Evolutionary conservation across 35 echinoderm and acorn worm genomes (phyloP).

Genomic region (Stichopus chloronotus): DNA sequence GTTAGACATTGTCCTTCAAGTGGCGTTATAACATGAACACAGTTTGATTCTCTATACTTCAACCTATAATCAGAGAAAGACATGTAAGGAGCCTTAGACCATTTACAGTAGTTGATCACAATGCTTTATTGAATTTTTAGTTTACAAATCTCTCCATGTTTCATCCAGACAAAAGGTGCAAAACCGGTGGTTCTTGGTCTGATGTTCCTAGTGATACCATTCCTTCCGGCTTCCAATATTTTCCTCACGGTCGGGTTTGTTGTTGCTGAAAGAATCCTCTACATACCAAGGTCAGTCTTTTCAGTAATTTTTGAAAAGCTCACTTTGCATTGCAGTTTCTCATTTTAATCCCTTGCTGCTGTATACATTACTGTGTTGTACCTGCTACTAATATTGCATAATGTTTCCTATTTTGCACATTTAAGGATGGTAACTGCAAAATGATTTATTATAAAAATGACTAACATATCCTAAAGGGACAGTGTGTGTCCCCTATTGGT

Average conservation of each 20-base stretch:
- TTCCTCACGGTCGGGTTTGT: constrained; percentile 94
- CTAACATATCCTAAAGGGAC: too few species aligned
- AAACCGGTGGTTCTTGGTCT: constrained; percentile 63
- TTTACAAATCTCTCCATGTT: not conserved
- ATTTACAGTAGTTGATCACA: too few species aligned
- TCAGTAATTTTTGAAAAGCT: not conserved
- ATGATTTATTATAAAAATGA: too few species aligned
- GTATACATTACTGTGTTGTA: constrained; percentile 65
- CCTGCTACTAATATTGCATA: not conserved
- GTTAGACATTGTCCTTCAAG: too few species aligned
- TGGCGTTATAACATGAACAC: too few species aligned
- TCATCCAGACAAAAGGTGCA: constrained; percentile 42
- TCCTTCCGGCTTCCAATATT: constrained; percentile 90
- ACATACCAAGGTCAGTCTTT: constrained; percentile 78
- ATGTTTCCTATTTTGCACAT: too few species aligned
- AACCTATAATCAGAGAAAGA: too few species aligned
- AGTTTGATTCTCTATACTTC: too few species aligned
- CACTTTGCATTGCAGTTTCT: not conserved
- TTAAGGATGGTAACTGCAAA: too few species aligned
- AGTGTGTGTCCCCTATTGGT: too few species aligned
- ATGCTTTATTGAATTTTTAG: too few species aligned
- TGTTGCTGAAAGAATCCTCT: constrained; percentile 89
- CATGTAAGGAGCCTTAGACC: too few species aligned
- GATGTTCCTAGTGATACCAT: constrained; percentile 80
- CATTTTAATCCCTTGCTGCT: not conserved